These are phyloP conservation scores for Paracyclopina nana DNA, from an alignment of 1,140 invertebrate species.

Conservation along the genomic window DNA sequence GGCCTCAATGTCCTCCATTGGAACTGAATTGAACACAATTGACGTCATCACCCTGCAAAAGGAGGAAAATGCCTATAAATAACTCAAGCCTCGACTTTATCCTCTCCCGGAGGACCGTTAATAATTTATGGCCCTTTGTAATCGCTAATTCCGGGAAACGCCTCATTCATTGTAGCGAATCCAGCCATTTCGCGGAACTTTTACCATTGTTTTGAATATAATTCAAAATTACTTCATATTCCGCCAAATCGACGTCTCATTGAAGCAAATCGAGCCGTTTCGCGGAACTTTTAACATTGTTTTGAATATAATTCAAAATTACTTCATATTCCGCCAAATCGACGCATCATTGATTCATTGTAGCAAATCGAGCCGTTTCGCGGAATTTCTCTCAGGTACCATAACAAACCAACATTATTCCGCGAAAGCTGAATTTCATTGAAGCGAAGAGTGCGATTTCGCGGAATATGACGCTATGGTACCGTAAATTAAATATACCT, in stretches of 20 bases:
- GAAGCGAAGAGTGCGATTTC: background rate
- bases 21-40: constrained; percentile 17
- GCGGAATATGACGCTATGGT: background rate
- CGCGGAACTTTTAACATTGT: background rate
- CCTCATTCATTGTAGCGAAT: too few species aligned
- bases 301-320: background rate
- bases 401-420: background rate
- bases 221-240: background rate
- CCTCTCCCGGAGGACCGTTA: background rate
- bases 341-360: background rate
- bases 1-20: constrained; percentile 14
- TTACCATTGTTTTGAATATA: background rate
- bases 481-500: background rate
- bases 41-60: constrained; percentile 13
- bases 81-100: background rate
- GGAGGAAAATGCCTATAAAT: background rate
- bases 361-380: background rate
- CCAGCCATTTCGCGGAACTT: background rate
- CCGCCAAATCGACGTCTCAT: background rate
- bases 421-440: background rate
- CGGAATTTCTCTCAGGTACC: background rate
- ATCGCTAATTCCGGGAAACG: background rate
- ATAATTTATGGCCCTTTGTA: background rate
- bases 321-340: background rate
- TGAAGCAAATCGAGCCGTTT: too few species aligned